Base-by-base conservation (phyloP, 2,797 vertebrate genomes). In the Anniella stebbinsi region DNA sequence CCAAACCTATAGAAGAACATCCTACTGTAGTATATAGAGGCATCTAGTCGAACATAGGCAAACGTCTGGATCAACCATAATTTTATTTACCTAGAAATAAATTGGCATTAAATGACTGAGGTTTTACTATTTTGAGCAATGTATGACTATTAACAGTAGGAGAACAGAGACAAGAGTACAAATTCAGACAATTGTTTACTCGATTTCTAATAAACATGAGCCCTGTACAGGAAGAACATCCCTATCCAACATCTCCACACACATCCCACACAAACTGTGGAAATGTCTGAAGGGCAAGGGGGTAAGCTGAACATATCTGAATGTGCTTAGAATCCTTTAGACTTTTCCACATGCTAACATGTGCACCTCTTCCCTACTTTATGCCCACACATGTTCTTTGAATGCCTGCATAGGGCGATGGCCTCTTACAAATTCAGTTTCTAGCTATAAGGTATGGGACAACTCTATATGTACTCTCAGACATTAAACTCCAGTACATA, bases 81-180 rank as follows among this genome's bases (percentile, higher is more conserved):
- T 28, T 85, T 89, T 78, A 89, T 85, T 89, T 85, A 57, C 36
- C 75, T 60, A 85, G 75, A 77, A 85, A 78, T 85, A 77, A 89
- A 78, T 48, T 78, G 33, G 7, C 25, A 84, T 15, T 38, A 51
- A 72, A 48, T 25, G 72, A 54, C 41, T 66, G 75, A 75, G 23
- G 4, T 48, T 63, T 70, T 45, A 73, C 23, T 81, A 45, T 45
- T 88, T 17, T 21, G 3, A 66, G 13, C 30, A 9, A 77, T n/a
- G 45, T 30, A n/a, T 15, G 25, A 17, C 54, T 8, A 21, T 1
- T 33, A 4, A 83, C 12, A 77, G 21, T 48, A 77, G 48, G 6
- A 82, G 17, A 86, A 66, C 15, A 30, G 21, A 67, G 7, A 38
- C 38, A 87, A n/a, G 45, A 57, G 17, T n/a, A 84, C 69, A 15